Evolutionary conservation across 2,888 invertebrate species (phyloP).

Genomic region (Hoplodrina blanda): DNA sequence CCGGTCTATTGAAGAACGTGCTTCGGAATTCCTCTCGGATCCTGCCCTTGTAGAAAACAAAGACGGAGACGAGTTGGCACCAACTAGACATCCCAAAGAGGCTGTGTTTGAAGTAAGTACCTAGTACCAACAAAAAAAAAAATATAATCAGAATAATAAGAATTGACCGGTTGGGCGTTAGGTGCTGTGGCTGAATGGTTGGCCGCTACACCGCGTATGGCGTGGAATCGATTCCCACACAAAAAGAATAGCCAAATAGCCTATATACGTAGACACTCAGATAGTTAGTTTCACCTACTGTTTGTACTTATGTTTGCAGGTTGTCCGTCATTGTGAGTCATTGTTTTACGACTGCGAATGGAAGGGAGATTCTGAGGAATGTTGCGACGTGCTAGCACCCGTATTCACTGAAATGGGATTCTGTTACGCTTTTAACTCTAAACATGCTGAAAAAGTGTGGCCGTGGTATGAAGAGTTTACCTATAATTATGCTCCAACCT

Average conservation of each 20-base stretch:
- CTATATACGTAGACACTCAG: too few species aligned
- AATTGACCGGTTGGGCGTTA: neutral
- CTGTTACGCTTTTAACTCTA: conserved; percentile 93
- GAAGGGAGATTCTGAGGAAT: conserved; percentile 92
- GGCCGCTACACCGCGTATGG: too few species aligned
- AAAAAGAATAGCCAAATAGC: too few species aligned
- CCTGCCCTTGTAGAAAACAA: conserved; percentile 70
- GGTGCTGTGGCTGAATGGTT: too few species aligned
- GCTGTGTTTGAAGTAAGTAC: conserved; percentile 80
- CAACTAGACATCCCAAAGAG: conserved; percentile 77
- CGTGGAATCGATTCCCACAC: too few species aligned
- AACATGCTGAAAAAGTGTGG: conserved; percentile 90
- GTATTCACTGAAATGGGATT: conserved; percentile 94
- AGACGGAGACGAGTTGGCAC: conserved; percentile 64
- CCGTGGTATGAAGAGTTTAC: conserved; percentile 82
- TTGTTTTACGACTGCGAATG: conserved; percentile 92
- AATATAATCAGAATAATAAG: too few species aligned
- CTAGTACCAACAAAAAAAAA: neutral
- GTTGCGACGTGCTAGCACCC: conserved; percentile 92
- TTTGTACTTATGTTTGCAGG: conserved; percentile 74
- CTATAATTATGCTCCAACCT: neutral
- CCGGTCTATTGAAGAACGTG: conserved; percentile 76
- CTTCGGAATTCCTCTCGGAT: conserved; percentile 73
- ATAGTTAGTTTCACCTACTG: neutral
- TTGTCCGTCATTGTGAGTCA: conserved; percentile 91